Conservation (phyloP, 2,797 vertebrate genomes). For the Clarias fuscus region DNA sequence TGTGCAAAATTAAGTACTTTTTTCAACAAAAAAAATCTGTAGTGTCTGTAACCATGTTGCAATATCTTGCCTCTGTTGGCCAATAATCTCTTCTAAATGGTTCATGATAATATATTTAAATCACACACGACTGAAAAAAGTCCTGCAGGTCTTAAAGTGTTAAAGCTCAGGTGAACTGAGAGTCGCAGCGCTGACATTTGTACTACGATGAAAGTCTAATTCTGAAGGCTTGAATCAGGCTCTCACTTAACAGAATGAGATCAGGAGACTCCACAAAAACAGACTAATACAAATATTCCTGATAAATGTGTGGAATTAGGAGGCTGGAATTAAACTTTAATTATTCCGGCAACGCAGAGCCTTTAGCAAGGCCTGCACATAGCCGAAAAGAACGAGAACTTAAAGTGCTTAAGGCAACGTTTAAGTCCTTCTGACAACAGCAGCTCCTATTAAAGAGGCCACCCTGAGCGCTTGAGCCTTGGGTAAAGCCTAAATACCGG, state of each 20-base stretch:
- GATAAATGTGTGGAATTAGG: slow-evolving; percentile 4
- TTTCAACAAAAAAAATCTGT: too few species aligned
- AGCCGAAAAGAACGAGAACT: background rate
- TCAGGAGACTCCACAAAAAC: background rate
- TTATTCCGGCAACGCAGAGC: background rate
- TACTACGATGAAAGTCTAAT: slow-evolving; percentile 2
- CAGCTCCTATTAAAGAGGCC: slow-evolving; percentile 6
- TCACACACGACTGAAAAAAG: background rate
- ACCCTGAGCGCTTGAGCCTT: background rate
- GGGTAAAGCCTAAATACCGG: background rate
- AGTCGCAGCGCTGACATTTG: background rate
- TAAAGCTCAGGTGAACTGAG: background rate
- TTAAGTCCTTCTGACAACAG: slow-evolving; percentile 9
- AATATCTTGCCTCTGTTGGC: background rate
- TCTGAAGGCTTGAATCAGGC: slow-evolving; percentile 9
- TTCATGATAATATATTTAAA: background rate
- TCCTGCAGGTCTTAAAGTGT: background rate
- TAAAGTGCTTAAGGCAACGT: slow-evolving; percentile 10
- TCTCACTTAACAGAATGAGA: slow-evolving; percentile 1
- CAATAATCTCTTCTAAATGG: background rate
- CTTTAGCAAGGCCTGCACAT: slow-evolving; percentile 6
- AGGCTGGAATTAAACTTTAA: slow-evolving; percentile 31
- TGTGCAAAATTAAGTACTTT: too few species aligned
- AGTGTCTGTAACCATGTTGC: too few species aligned
- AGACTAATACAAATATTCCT: background rate